Evolutionary conservation across 2,113 vertebrate species (phyloP), one percentile per base, ranked within the genome.

Genomic region (Microtus ochrogaster): DNA sequence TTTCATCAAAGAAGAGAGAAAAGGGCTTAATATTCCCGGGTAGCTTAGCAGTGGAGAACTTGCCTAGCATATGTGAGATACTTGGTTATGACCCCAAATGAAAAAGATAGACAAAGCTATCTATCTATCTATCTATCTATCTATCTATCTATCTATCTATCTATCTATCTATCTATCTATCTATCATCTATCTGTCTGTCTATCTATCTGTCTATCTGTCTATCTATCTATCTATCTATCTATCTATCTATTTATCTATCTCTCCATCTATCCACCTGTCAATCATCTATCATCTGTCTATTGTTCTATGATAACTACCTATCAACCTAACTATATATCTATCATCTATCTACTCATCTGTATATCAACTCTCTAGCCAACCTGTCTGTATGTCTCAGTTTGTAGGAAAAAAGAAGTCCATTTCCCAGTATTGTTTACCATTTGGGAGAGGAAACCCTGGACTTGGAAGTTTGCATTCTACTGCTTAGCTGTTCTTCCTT

Each of bases 161-260:
- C 30, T 33, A 2, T 52, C 47, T 52, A 1, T 41, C 22, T 41
- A 0, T 28, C 55, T 36, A 4, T 79, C 16, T 9, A n/a, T n/a
- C n/a, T n/a, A n/a, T n/a, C n/a, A 2, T 52, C 47, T 52, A 1
- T 39, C 12, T 16, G 0, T 5, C 55, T n/a, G 2, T 83, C 36
- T 39, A 28, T 47, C 39, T 49, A 11, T 74, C 9, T 49, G 12
- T 49, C 17, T 1, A 49, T 14, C 52, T 52, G 13, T 52, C 52
- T 24, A 74, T 41, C 49, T 21, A 33, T 33, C 26, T 52, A 0
- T 52, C 30, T 33, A 4, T 79, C 28, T 33, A 2, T 52, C 47
- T 52, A 1, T 39, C 22, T 12, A 0, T 28, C 55, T 24, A 7
- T 83, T 22, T 61, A 26, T 44, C 72, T 74, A 0, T 52, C 28